These are phyloP conservation scores for Onychomys leucogaster DNA, from an alignment of 2,797 vertebrate genomes.

Conservation along the genomic window DNA sequence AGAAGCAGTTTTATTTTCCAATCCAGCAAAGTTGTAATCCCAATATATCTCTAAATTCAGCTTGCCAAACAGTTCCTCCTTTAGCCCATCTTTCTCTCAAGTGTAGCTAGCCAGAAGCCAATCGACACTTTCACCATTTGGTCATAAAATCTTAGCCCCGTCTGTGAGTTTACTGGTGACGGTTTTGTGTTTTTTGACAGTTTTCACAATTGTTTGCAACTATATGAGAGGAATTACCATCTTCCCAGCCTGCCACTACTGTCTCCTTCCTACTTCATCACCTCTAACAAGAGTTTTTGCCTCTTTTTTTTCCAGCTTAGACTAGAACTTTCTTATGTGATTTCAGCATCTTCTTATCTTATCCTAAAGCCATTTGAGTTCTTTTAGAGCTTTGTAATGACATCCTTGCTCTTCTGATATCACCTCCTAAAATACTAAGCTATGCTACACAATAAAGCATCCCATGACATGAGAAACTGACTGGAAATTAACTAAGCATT, in stretches of 20 bases:
- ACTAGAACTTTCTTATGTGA: background rate
- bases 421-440: constrained; percentile 7
- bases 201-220: constrained; percentile 43
- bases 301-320: background rate
- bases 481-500: background rate
- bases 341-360: constrained; percentile 11
- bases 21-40: constrained; percentile 53
- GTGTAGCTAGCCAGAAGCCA: constrained; percentile 31
- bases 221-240: background rate
- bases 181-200: constrained; percentile 25
- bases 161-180: constrained; percentile 25
- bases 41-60: constrained; percentile 60
- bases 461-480: background rate
- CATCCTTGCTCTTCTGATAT: constrained; percentile 2
- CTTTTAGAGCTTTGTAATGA: constrained; percentile 36
- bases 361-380: constrained; percentile 8
- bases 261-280: constrained; percentile 38
- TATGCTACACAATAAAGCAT: constrained; percentile 7
- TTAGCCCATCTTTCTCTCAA: constrained; percentile 67
- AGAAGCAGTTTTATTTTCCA: constrained; percentile 68
- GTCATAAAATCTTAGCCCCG: constrained; percentile 30
- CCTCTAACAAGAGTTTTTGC: constrained; percentile 39
- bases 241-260: constrained; percentile 5
- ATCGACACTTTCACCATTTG: constrained; percentile 20
- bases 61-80: constrained; percentile 70